Percentiles rank a stretch among this genome's conserved stretches.
Conservation (phyloP, 2,113 vertebrate species). For the Leucoraja erinaceus region DNA sequence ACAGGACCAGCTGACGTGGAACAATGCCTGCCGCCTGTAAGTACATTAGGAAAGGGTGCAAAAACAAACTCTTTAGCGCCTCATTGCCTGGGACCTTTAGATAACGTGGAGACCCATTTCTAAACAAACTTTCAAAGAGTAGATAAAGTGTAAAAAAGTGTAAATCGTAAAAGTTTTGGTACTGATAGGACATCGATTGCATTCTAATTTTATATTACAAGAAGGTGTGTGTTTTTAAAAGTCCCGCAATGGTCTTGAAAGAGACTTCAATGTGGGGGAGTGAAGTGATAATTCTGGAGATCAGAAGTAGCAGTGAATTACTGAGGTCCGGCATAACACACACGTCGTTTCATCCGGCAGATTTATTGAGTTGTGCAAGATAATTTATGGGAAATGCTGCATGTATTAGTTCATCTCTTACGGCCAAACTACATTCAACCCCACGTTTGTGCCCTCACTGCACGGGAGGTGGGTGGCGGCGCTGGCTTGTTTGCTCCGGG, state of each 20-base stretch:
- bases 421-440: neutral
- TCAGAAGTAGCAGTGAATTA: neutral
- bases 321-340: neutral
- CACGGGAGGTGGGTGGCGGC: neutral
- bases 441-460: neutral
- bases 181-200: neutral
- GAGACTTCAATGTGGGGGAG: neutral
- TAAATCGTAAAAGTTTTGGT: neutral
- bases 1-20: constrained; percentile 64
- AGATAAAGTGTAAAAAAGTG: neutral
- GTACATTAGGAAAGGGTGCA: constrained; percentile 40
- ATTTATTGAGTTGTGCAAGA: neutral
- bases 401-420: neutral
- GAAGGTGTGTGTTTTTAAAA: neutral
- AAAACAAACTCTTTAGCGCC: neutral
- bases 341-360: neutral
- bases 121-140: neutral
- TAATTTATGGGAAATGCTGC: neutral
- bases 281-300: neutral
- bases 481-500: neutral
- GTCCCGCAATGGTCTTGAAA: neutral
- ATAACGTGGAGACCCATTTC: neutral
- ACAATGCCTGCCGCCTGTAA: constrained; percentile 65
- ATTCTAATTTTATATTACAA: too few species aligned
- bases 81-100: neutral